phyloP scores from a whole-genome alignment of 2,113 vertebrate genomes.

The Urocitellus parryii region DNA sequence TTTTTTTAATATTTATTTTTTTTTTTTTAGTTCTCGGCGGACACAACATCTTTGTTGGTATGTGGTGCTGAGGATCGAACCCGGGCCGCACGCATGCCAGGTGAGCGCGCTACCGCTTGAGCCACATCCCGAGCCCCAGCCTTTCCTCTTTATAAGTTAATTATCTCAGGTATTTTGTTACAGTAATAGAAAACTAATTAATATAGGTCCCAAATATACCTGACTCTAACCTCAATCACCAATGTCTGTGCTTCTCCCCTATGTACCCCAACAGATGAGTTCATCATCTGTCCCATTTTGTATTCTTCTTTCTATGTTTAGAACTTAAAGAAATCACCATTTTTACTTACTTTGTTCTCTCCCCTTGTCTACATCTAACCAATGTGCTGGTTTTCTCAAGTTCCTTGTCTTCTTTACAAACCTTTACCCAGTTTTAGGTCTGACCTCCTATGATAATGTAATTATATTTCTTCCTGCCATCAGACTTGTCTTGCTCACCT shows the following conservation, averaged over 20 bases:
- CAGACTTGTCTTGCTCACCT: neutral
- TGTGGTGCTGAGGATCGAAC: too few species aligned
- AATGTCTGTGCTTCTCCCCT: neutral
- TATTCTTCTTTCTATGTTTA: neutral
- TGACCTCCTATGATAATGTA: neutral
- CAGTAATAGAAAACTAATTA: neutral
- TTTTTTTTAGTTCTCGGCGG: too few species aligned
- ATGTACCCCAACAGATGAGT: neutral
- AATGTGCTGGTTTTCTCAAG: neutral
- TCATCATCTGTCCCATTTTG: neutral
- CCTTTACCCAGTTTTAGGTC: neutral
- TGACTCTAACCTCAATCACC: neutral
- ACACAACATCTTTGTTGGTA: too few species aligned
- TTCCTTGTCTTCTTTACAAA: neutral
- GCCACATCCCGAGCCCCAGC: too few species aligned
- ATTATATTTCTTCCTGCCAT: neutral
- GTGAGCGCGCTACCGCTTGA: too few species aligned
- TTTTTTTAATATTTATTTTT: too few species aligned
- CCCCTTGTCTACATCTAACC: neutral
- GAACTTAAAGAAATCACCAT: neutral
- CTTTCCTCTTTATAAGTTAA: neutral
- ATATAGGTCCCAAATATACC: neutral
- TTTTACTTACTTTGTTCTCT: neutral
- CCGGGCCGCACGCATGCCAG: too few species aligned
- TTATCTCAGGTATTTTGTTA: neutral